These are phyloP conservation scores for Sinocyclocheilus anshuiensis DNA, from an alignment of 2,113 vertebrate species.

Conservation along the genomic window DNA sequence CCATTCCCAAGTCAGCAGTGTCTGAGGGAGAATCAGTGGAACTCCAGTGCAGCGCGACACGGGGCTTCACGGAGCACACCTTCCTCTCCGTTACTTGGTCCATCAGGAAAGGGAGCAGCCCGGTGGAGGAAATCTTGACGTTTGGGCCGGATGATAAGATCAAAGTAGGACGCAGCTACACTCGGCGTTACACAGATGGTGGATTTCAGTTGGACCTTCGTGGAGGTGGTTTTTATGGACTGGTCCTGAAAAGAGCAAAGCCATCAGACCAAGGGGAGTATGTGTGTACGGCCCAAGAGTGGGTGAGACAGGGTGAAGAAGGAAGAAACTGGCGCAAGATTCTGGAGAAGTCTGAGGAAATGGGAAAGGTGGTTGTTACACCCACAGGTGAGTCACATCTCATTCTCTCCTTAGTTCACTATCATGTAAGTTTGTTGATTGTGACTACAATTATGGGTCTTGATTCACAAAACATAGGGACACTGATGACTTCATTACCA, in stretches of 20 bases:
- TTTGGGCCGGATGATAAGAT: constrained; percentile 78
- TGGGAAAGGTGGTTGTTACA: constrained; percentile 72
- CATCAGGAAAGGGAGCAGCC: constrained; percentile 48
- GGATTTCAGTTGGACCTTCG: constrained; percentile 74
- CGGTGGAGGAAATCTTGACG: constrained; percentile 67
- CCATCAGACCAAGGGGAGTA: constrained; percentile 75
- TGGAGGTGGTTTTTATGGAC: constrained; percentile 68
- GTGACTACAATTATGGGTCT: not conserved
- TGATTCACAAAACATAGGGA: not conserved
- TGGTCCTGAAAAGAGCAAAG: constrained; percentile 69
- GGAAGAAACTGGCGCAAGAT: constrained; percentile 79
- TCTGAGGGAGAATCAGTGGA: constrained; percentile 77
- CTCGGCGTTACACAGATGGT: constrained; percentile 74
- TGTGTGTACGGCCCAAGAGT: constrained; percentile 79
- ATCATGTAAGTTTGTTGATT: not conserved
- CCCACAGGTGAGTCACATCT: constrained; percentile 74
- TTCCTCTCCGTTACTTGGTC: constrained; percentile 82
- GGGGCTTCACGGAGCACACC: constrained; percentile 69
- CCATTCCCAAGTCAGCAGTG: constrained; percentile 63
- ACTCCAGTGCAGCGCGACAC: constrained; percentile 70
- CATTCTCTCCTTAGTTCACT: not conserved
- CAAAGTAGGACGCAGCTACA: constrained; percentile 67
- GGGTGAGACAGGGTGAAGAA: constrained; percentile 75
- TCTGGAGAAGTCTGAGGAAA: constrained; percentile 78
- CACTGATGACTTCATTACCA: not conserved